Conservation (phyloP, 1,140 invertebrate genomes). For the Samia ricini region DNA sequence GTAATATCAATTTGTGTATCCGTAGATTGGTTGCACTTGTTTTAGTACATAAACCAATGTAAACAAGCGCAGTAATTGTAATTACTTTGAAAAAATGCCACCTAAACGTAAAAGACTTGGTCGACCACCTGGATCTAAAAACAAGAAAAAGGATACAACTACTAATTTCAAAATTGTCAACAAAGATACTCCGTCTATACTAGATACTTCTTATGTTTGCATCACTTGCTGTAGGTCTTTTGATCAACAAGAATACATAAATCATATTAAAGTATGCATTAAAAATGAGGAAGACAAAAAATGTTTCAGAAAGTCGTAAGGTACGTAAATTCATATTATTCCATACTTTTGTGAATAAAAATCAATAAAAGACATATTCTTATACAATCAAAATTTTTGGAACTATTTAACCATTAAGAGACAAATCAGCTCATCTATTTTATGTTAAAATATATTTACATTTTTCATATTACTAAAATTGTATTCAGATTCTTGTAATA, state of each 20-base stretch:
- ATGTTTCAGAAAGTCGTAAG: not conserved
- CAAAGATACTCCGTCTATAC: not conserved
- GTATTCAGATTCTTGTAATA: too few species aligned
- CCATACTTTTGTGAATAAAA: too few species aligned
- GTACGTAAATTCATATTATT: too few species aligned
- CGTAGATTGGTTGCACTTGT: conserved; percentile 29
- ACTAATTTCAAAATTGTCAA: conserved; percentile 12
- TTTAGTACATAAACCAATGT: conserved; percentile 13
- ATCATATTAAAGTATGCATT: conserved; percentile 9
- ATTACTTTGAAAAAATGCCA: conserved; percentile 39
- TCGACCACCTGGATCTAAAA: conserved; percentile 40
- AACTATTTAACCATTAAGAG: too few species aligned
- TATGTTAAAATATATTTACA: too few species aligned
- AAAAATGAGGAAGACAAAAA: not conserved
- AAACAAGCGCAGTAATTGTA: conserved; percentile 11
- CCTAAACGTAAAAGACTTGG: conserved; percentile 44
- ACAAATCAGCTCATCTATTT: too few species aligned
- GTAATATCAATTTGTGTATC: conserved; percentile 61
- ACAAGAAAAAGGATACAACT: conserved; percentile 30
- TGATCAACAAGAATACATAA: not conserved
- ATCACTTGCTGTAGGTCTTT: conserved; percentile 12
- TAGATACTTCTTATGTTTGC: conserved; percentile 22
- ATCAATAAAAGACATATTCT: too few species aligned
- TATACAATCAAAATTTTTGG: too few species aligned
- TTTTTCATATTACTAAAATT: too few species aligned